phyloP scores from a whole-genome alignment of 2,797 vertebrate genomes.

The Orientallactaga sibirica region DNA sequence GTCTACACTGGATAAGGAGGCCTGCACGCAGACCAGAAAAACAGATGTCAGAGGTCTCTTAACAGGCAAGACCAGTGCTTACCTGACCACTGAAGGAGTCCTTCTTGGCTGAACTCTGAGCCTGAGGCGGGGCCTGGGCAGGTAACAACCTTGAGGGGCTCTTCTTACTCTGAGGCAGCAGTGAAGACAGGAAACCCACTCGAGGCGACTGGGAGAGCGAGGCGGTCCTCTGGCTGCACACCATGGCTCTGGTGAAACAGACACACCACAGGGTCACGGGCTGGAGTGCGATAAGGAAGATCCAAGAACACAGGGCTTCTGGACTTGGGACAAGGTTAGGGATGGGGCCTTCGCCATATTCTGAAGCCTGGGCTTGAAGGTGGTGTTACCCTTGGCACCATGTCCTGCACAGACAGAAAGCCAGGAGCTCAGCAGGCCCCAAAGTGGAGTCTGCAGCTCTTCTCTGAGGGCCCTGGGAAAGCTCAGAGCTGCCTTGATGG shows the following conservation, averaged over 20 bases:
- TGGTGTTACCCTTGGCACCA: not conserved
- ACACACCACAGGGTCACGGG: conserved; percentile 14
- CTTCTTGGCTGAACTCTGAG: conserved; percentile 91
- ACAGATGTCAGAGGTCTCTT: not conserved
- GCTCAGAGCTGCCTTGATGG: not conserved
- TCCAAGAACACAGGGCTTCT: not conserved
- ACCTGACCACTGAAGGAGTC: conserved; percentile 91
- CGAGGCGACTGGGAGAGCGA: conserved; percentile 91
- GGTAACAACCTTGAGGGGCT: conserved; percentile 88
- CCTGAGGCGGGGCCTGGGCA: conserved; percentile 88
- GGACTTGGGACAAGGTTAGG: rapidly evolving
- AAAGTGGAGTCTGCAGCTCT: rapidly evolving
- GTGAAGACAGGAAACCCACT: conserved; percentile 94
- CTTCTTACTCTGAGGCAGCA: conserved; percentile 94
- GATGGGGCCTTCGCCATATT: no score
- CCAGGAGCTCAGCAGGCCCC: not conserved
- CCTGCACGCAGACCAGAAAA: no score
- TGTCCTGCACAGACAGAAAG: not conserved
- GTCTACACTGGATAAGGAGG: not conserved
- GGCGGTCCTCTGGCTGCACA: conserved; percentile 92
- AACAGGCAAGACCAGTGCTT: conserved; percentile 44
- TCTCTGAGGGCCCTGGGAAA: not conserved
- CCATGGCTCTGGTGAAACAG: conserved; percentile 91
- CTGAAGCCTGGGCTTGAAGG: not conserved
- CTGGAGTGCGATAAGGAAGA: not conserved